A percentile compares a stretch with the other conserved stretches of the same genome.
These are phyloP conservation scores for Ylistrum balloti DNA, from an alignment of 1,140 invertebrate species.

Conservation along the genomic window DNA sequence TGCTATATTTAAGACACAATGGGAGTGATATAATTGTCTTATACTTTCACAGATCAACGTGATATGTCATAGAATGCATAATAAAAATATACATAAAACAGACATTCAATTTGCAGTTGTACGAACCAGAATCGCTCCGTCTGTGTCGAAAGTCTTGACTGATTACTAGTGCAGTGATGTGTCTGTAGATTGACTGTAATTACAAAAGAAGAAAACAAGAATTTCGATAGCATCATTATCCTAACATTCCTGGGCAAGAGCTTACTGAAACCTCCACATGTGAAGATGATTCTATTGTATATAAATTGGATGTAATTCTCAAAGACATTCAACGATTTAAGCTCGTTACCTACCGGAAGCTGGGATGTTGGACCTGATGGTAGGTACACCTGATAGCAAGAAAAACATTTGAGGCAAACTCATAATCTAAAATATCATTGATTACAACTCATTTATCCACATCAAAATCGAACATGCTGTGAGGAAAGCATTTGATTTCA, in stretches of 20 bases:
- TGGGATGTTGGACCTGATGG: background rate
- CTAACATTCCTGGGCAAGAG: background rate
- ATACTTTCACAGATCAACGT: background rate
- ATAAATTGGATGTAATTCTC: background rate
- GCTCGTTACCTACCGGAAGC: background rate
- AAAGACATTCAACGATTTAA: background rate
- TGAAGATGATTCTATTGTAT: background rate
- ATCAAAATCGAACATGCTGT: no score
- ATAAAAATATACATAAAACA: slow-evolving; percentile 34
- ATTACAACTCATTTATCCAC: background rate
- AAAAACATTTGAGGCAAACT: background rate
- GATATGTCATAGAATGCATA: slow-evolving; percentile 5
- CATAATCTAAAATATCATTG: background rate
- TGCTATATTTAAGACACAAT: background rate
- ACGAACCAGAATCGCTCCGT: background rate
- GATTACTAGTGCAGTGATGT: no score
- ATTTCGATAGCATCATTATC: slow-evolving; percentile 29
- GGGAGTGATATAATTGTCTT: background rate
- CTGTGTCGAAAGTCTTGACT: background rate
- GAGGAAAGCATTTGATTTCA: no score
- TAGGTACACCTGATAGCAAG: background rate
- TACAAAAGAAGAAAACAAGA: slow-evolving; percentile 15
- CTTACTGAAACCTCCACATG: background rate
- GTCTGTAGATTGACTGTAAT: background rate
- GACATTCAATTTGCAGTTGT: slow-evolving; percentile 10